These are phyloP conservation scores for Calidris pugnax DNA, from an alignment of 2,113 vertebrate species.

Conservation along the genomic window DNA sequence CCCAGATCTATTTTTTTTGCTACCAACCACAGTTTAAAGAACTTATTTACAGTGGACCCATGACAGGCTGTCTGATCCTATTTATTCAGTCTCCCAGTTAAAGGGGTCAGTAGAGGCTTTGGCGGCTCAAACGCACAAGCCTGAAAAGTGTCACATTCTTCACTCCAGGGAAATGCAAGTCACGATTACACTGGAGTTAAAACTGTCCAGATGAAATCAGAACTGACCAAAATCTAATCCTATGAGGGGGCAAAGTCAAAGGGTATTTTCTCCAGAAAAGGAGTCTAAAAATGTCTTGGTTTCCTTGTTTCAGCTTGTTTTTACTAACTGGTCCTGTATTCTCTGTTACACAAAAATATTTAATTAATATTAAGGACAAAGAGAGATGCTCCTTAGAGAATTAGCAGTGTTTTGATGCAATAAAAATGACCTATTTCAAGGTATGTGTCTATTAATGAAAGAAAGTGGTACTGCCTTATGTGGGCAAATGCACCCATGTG, in stretches of 20 bases:
- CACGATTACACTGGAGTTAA: background rate
- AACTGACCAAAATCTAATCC: background rate
- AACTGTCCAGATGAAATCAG: background rate
- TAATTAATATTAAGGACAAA: background rate
- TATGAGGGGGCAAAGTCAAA: background rate
- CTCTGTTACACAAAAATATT: background rate
- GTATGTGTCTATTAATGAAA: background rate
- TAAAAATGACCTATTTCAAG: background rate
- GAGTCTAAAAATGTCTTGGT: background rate
- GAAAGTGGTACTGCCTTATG: background rate
- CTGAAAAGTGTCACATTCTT: conserved; percentile 9
- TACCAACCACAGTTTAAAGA: conserved; percentile 25
- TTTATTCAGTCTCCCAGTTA: conserved; percentile 34
- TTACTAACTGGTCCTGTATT: background rate
- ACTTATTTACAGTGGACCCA: conserved; percentile 8
- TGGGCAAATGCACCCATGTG: background rate
- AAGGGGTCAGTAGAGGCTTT: conserved; percentile 44
- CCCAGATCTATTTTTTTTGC: conserved; percentile 19
- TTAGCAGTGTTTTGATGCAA: background rate
- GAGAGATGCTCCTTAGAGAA: background rate
- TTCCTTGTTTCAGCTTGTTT: background rate
- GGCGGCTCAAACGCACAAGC: background rate
- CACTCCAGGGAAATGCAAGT: conserved; percentile 26
- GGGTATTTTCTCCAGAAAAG: background rate
- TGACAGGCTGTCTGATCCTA: conserved; percentile 58